These are phyloP conservation scores for Todiramphus saurophagus DNA, from an alignment of 2,113 vertebrate genomes.

Conservation along the genomic window DNA sequence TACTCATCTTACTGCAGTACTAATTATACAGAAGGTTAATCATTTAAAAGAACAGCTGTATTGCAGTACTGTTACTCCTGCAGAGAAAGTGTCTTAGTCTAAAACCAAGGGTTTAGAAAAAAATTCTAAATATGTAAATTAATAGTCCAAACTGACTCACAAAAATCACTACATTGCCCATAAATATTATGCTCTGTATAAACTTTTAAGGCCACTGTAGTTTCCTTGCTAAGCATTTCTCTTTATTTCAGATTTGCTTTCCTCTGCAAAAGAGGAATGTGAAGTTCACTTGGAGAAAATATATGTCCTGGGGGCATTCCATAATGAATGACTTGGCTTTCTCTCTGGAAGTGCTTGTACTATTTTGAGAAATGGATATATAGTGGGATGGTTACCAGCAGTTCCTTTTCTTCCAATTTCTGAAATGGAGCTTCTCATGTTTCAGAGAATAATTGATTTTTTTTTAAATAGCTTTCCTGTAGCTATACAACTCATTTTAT, in stretches of 20 bases:
- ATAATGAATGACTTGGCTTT: constrained; percentile 70
- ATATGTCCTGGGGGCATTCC: constrained; percentile 59
- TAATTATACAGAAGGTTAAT: not conserved
- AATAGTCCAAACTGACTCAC: not conserved
- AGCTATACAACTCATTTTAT: constrained; percentile 56
- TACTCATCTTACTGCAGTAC: not conserved
- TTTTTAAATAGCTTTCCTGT: constrained; percentile 57
- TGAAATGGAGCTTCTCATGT: constrained; percentile 62
- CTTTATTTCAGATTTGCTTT: constrained; percentile 66
- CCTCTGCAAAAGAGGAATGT: constrained; percentile 49
- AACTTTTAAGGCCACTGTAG: not conserved
- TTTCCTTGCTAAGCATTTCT: constrained; percentile 50
- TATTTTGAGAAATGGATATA: constrained; percentile 73
- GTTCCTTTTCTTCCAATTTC: constrained; percentile 63
- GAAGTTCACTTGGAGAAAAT: constrained; percentile 63
- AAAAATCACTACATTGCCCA: not conserved
- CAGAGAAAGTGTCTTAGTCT: not conserved
- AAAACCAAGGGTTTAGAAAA: not conserved
- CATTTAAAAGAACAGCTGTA: not conserved
- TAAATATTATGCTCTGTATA: not conserved
- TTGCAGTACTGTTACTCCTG: not conserved
- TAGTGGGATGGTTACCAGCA: constrained; percentile 62
- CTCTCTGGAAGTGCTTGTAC: constrained; percentile 53
- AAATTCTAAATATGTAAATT: not conserved
- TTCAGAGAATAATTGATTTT: constrained; percentile 68